Evolutionary conservation across 92 coral and sea anemone species (phyloP).

Genomic region (Epizoanthus illoricatus): DNA sequence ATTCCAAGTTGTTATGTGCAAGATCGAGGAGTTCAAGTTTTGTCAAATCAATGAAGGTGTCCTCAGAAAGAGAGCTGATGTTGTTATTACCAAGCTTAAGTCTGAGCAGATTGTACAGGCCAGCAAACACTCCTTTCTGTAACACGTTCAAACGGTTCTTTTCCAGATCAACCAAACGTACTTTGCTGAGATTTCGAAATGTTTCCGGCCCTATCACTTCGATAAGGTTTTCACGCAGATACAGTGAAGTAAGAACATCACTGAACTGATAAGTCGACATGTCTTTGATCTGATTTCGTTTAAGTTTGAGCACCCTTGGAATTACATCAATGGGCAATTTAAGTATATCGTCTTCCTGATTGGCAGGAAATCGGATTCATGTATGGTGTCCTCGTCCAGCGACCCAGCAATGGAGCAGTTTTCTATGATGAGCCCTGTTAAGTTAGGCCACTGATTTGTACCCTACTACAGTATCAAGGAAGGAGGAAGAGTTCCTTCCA

Average conservation of each 20-base stretch:
- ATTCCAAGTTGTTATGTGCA: constrained; percentile 44
- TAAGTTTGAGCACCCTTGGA: constrained; percentile 11
- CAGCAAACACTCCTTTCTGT: constrained; percentile 9
- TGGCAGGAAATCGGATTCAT: constrained; percentile 31
- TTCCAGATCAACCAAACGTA: neutral
- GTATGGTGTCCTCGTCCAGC: neutral
- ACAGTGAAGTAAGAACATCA: neutral
- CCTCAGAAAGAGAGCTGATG: constrained; percentile 43
- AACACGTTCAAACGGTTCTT: constrained; percentile 7
- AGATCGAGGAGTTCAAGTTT: constrained; percentile 53
- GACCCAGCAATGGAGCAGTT: neutral
- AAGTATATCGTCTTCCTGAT: neutral
- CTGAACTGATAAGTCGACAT: neutral
- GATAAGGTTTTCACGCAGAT: neutral
- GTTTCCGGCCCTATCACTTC: neutral
- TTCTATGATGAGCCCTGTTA: neutral
- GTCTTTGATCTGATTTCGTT: constrained; percentile 2
- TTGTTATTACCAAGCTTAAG: constrained; percentile 50
- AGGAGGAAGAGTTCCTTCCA: neutral
- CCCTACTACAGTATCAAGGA: neutral
- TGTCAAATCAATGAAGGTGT: constrained; percentile 42
- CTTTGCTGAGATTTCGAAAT: neutral
- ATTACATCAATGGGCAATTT: constrained; percentile 3
- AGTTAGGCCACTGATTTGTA: constrained; percentile 9
- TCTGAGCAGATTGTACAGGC: neutral